Percentiles rank a stretch among this genome's conserved stretches.
phyloP scores from a whole-genome alignment of 2,113 vertebrate genomes.

The Zootoca vivipara region DNA sequence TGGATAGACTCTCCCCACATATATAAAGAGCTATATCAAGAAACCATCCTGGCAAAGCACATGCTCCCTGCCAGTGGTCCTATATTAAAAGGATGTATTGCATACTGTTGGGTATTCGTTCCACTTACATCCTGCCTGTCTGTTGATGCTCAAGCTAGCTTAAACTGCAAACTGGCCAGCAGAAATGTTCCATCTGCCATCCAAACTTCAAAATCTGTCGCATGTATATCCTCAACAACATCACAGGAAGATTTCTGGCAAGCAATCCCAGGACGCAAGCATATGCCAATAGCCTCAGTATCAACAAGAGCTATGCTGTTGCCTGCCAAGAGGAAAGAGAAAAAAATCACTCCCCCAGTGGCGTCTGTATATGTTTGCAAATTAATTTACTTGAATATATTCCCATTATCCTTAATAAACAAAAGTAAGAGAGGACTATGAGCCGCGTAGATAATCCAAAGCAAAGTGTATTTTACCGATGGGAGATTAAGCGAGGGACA shows the following conservation, averaged over 20 bases:
- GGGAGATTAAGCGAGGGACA: conserved; percentile 68
- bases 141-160: conserved; percentile 19
- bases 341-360: conserved; percentile 58
- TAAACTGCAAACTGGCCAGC: conserved; percentile 40
- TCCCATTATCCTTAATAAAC: conserved; percentile 60
- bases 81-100: background rate
- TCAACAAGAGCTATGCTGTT: conserved; percentile 35
- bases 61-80: background rate
- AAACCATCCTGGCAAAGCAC: conserved; percentile 15
- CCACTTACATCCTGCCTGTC: accelerated
- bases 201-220: conserved; percentile 52
- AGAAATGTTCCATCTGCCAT: conserved; percentile 27
- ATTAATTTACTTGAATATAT: conserved; percentile 72
- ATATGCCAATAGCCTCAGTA: conserved; percentile 45
- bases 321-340: conserved; percentile 51
- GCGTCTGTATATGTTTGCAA: conserved; percentile 67
- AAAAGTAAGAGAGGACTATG: conserved; percentile 60
- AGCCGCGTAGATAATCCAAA: conserved; percentile 64
- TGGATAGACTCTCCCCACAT: background rate
- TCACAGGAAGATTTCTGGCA: conserved; percentile 57
- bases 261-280: conserved; percentile 24
- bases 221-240: conserved; percentile 49
- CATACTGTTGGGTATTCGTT: background rate
- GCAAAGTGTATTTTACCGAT: conserved; percentile 70
- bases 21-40: conserved; percentile 6